Percentiles rank a stretch among this genome's conserved stretches.
Conservation (phyloP, 2,888 invertebrate genomes). For the Gryllus longicercus region DNA sequence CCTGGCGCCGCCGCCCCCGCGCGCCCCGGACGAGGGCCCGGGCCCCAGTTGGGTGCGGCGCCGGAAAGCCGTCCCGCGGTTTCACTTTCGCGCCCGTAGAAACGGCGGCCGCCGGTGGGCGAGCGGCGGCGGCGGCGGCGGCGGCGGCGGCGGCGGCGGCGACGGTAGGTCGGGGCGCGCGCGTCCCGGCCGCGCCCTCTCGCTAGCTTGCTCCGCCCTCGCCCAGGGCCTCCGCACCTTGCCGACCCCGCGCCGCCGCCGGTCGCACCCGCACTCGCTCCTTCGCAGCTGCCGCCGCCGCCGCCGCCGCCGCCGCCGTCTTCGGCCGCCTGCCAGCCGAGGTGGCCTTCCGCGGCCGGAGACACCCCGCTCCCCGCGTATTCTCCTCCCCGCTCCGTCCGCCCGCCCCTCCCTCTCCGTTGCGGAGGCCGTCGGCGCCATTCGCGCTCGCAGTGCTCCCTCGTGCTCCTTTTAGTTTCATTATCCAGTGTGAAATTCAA, state of each 20-base stretch:
- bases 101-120: neutral
- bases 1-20: too few species aligned
- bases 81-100: neutral
- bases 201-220: neutral
- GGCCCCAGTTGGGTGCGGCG: neutral
- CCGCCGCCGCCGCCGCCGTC: neutral
- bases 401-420: neutral
- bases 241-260: too few species aligned
- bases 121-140: neutral
- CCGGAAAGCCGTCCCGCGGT: neutral
- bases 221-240: neutral
- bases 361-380: neutral
- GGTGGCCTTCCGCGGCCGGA: neutral
- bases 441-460: neutral
- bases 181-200: too few species aligned
- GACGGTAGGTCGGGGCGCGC: neutral
- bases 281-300: neutral
- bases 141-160: too few species aligned
- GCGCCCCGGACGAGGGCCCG: neutral
- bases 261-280: neutral
- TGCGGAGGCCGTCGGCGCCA: neutral
- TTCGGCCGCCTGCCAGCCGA: neutral
- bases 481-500: constrained; percentile 29
- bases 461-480: constrained; percentile 6
- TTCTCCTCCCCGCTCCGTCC: neutral